These are phyloP conservation scores for Agrotis puta DNA, from an alignment of 2,888 invertebrate genomes.

Conservation along the genomic window DNA sequence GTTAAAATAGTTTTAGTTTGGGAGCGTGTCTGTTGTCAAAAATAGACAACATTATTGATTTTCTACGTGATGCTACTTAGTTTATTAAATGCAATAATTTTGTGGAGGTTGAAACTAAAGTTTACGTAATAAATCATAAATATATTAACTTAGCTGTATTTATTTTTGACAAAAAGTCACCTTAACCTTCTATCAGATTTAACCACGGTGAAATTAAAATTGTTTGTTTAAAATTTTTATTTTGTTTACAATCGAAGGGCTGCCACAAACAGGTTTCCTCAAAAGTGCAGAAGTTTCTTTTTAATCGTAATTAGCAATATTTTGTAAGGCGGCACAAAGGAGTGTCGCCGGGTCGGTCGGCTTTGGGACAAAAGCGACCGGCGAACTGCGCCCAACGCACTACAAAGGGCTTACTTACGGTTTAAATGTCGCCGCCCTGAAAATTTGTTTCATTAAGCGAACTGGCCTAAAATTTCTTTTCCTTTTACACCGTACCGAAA, in stretches of 20 bases:
- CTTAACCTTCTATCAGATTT: slow-evolving; percentile 6
- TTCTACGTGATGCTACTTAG: background rate
- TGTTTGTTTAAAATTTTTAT: slow-evolving; percentile 38
- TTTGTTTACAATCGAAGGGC: slow-evolving; percentile 53
- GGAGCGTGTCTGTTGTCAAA: slow-evolving; percentile 37
- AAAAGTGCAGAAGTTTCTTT: slow-evolving; percentile 75
- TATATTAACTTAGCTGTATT: too few species aligned
- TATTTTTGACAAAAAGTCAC: background rate
- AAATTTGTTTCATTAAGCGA: slow-evolving; percentile 89
- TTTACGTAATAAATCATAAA: background rate
- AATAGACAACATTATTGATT: slow-evolving; percentile 21
- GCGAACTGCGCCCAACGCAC: slow-evolving; percentile 74
- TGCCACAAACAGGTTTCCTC: slow-evolving; percentile 52
- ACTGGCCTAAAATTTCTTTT: slow-evolving; percentile 85
- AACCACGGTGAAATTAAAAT: slow-evolving; percentile 6
- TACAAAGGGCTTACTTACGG: slow-evolving; percentile 89
- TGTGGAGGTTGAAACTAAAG: background rate
- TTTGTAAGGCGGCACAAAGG: slow-evolving; percentile 85
- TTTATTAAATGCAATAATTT: background rate
- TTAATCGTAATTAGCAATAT: slow-evolving; percentile 88
- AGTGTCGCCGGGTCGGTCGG: slow-evolving; percentile 79
- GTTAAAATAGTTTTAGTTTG: slow-evolving; percentile 51
- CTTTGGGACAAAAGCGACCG: slow-evolving; percentile 81
- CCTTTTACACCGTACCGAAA: slow-evolving; percentile 75
- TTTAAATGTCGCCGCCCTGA: slow-evolving; percentile 87